Percentiles rank a stretch among this genome's conserved stretches.
These are phyloP conservation scores for Etheostoma cragini DNA, from an alignment of 2,113 vertebrate species.

Conservation along the genomic window DNA sequence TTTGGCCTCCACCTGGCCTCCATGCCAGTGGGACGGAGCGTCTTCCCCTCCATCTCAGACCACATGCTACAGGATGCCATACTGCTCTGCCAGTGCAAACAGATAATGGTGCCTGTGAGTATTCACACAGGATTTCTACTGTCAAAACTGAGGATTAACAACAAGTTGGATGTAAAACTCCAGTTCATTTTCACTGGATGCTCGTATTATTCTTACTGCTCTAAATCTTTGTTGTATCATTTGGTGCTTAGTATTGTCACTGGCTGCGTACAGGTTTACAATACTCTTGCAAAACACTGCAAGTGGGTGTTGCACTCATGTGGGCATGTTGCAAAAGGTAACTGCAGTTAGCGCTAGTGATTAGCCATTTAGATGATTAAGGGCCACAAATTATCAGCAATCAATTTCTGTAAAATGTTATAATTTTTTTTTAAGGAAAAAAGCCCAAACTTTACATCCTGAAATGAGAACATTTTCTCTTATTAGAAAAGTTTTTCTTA, in stretches of 20 bases:
- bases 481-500: no score
- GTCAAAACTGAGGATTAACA: not conserved
- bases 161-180: not conserved
- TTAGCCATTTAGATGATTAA: not conserved
- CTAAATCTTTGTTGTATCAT: not conserved
- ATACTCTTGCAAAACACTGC: not conserved
- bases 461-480: not conserved
- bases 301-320: not conserved
- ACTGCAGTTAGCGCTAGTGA: not conserved
- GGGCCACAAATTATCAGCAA: no score
- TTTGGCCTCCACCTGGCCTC: slow-evolving; percentile 96
- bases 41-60: slow-evolving; percentile 93
- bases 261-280: no score
- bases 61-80: slow-evolving; percentile 95
- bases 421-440: no score
- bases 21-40: slow-evolving; percentile 89
- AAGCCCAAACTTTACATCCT: not conserved
- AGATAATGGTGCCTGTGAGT: slow-evolving; percentile 99
- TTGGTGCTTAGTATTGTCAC: not conserved
- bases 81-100: slow-evolving; percentile 91
- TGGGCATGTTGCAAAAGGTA: not conserved
- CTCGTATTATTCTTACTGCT: not conserved
- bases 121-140: not conserved
- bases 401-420: no score
- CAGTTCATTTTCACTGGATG: not conserved